Percentiles rank a stretch among this genome's conserved stretches.
Conservation (phyloP, 2,113 vertebrate genomes). For the Tupaia chinensis region DNA sequence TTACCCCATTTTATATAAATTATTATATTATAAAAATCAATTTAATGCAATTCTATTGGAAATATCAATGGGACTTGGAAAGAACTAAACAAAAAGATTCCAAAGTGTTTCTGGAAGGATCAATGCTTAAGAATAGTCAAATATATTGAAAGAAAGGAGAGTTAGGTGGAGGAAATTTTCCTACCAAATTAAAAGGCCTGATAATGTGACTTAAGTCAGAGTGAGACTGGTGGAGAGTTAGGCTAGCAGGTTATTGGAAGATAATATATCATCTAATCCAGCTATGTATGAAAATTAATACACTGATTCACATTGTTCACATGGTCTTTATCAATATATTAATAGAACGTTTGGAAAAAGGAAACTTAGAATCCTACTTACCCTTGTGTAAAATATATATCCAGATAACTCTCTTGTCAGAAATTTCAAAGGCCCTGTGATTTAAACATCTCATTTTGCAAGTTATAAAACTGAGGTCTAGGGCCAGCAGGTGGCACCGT, state of each 20-base stretch:
- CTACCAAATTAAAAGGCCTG: conserved; percentile 32
- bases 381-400: neutral
- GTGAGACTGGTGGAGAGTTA: neutral
- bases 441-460: conserved; percentile 29
- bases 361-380: neutral
- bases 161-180: neutral
- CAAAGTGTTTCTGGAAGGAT: conserved; percentile 42
- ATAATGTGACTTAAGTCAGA: neutral
- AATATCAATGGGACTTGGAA: conserved; percentile 64
- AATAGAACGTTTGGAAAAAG: neutral
- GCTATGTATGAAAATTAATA: neutral
- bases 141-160: neutral
- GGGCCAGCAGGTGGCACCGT: no score
- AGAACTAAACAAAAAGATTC: conserved; percentile 40
- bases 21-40: no score
- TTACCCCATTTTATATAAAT: no score
- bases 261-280: neutral
- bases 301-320: neutral
- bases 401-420: conserved; percentile 10
- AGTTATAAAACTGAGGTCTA: neutral
- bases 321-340: neutral
- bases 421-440: neutral
- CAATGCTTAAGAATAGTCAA: conserved; percentile 41
- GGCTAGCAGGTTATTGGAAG: neutral
- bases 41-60: conserved; percentile 24